phyloP scores from a whole-genome alignment of 2,113 vertebrate genomes.

The Cyanistes caeruleus region DNA sequence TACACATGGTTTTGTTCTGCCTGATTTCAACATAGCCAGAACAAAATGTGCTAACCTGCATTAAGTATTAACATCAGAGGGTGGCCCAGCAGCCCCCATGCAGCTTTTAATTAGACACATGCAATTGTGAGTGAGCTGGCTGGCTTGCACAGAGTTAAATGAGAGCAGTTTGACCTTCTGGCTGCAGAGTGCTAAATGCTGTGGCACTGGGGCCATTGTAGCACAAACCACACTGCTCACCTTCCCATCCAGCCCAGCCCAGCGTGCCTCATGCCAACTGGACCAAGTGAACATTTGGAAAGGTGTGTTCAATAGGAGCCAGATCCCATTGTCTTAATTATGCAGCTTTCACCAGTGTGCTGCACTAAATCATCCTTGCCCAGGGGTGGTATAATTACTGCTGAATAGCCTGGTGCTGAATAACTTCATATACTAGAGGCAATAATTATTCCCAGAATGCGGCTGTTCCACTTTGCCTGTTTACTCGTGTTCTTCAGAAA shows the following conservation, averaged over 20 bases:
- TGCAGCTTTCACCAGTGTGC: not conserved
- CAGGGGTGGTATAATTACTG: conserved; percentile 58
- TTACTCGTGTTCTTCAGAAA: conserved; percentile 54
- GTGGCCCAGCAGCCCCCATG: not conserved
- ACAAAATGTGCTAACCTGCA: not conserved
- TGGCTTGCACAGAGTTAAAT: conserved; percentile 1
- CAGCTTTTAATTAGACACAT: conserved; percentile 6
- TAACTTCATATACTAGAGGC: conserved; percentile 45
- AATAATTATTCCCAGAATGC: conserved; percentile 52
- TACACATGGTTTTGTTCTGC: not conserved
- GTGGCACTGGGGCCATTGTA: not conserved
- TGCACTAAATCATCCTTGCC: conserved; percentile 55
- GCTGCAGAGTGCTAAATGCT: not conserved
- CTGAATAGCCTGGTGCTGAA: conserved; percentile 40
- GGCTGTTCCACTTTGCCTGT: conserved; percentile 27
- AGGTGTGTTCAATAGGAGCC: conserved; percentile 41
- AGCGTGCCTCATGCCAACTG: not conserved
- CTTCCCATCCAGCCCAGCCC: not conserved
- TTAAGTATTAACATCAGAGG: not conserved
- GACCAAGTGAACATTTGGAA: conserved; percentile 42
- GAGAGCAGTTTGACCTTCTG: not conserved
- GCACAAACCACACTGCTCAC: not conserved
- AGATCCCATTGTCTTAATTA: conserved; percentile 55
- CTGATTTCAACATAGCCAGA: not conserved
- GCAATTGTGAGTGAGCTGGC: not conserved